phyloP scores from a whole-genome alignment of 2,113 vertebrate genomes.

The Spea multiplicata region DNA sequence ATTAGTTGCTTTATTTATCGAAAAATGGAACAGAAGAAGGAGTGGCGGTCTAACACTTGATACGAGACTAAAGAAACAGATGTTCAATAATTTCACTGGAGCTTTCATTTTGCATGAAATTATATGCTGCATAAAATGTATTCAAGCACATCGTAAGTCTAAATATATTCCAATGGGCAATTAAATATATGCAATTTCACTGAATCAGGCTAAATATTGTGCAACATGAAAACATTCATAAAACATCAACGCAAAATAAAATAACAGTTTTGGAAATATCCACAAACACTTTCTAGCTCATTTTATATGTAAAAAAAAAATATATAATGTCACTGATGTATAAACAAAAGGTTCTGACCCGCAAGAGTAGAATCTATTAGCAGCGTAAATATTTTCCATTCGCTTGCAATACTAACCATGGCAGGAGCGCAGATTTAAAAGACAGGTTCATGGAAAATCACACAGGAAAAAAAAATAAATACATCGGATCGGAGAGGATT shows the following conservation, averaged over 20 bases:
- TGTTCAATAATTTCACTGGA: neutral
- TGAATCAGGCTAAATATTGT: neutral
- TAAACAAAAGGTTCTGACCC: too few relatives aligned
- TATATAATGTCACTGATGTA: too few relatives aligned
- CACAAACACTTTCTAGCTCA: too few relatives aligned
- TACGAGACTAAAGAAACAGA: neutral
- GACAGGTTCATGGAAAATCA: too few relatives aligned
- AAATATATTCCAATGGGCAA: neutral
- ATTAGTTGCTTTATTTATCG: neutral
- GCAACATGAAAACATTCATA: neutral
- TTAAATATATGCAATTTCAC: neutral
- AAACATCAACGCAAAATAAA: neutral
- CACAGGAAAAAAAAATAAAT: too few relatives aligned
- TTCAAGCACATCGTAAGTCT: neutral
- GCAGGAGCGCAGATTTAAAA: too few relatives aligned
- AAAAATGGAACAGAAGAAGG: neutral
- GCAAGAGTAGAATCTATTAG: too few relatives aligned
- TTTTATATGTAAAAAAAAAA: too few relatives aligned
- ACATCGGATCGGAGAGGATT: too few relatives aligned
- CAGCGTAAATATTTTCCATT: too few relatives aligned
- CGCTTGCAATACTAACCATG: too few relatives aligned
- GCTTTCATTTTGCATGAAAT: neutral
- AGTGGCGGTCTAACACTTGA: neutral
- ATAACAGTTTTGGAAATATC: too few relatives aligned
- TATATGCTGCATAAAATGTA: neutral